Percentiles rank a stretch among this genome's conserved stretches.
Conservation (phyloP, 2,797 vertebrate species). For the Xiphophorus birchmanni region DNA sequence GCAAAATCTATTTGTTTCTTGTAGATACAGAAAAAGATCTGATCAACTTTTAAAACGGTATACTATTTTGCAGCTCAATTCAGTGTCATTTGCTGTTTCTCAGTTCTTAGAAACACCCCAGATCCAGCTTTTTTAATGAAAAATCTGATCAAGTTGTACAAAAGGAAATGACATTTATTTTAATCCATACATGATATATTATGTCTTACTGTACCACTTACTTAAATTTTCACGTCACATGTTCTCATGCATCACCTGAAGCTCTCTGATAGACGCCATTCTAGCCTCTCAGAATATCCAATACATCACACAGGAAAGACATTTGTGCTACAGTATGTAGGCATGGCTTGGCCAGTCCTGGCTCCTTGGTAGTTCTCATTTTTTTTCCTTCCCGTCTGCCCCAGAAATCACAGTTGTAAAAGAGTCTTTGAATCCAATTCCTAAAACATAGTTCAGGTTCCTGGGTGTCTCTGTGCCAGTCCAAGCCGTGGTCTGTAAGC, state of each 20-base stretch:
- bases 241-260: slow-evolving; percentile 72
- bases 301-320: slow-evolving; percentile 73
- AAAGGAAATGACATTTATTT: slow-evolving; percentile 78
- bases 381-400: slow-evolving; percentile 60
- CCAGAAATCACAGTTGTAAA: slow-evolving; percentile 68
- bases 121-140: background rate
- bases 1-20: background rate
- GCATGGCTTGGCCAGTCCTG: slow-evolving; percentile 72
- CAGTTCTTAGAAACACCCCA: background rate
- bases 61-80: background rate
- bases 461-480: slow-evolving; percentile 73
- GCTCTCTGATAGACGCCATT: slow-evolving; percentile 56
- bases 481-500: slow-evolving; percentile 60
- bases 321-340: slow-evolving; percentile 73
- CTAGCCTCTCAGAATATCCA: slow-evolving; percentile 59
- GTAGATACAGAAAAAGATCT: background rate
- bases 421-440: slow-evolving; percentile 77
- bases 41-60: background rate
- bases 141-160: slow-evolving; percentile 56
- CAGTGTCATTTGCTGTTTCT: background rate
- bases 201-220: slow-evolving; percentile 60
- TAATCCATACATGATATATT: slow-evolving; percentile 74
- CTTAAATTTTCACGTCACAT: slow-evolving; percentile 71
- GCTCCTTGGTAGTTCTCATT: slow-evolving; percentile 66
- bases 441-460: slow-evolving; percentile 76